phyloP scores from a whole-genome alignment of 2,888 invertebrate species.

The Ernsta delagoae region DNA sequence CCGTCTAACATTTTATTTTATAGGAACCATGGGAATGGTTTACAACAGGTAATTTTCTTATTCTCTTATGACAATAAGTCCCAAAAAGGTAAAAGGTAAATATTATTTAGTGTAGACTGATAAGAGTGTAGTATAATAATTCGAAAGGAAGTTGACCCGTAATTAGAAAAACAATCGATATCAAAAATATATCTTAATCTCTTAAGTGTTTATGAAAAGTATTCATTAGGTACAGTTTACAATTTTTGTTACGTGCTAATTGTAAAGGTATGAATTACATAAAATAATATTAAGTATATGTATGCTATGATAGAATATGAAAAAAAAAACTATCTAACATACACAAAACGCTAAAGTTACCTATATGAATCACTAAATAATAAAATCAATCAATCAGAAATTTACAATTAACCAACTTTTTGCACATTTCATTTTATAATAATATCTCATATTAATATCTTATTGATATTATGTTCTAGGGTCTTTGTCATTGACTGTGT shows the following conservation, averaged over 20 bases:
- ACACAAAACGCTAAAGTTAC: slow-evolving; percentile 13
- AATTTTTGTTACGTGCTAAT: neutral
- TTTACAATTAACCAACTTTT: no score
- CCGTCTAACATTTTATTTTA: no score
- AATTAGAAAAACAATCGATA: slow-evolving; percentile 32
- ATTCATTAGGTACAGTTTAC: slow-evolving; percentile 41
- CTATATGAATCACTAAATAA: slow-evolving; percentile 32
- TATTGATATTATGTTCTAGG: no score
- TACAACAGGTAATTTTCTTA: no score
- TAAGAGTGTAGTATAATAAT: slow-evolving; percentile 4
- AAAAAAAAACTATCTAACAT: no score
- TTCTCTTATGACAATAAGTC: neutral
- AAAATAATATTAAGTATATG: neutral
- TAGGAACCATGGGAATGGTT: no score
- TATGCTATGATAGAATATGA: no score
- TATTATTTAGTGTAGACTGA: neutral
- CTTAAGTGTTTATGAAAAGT: slow-evolving; percentile 32
- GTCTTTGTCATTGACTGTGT: no score
- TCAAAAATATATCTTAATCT: slow-evolving; percentile 42
- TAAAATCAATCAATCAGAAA: no score
- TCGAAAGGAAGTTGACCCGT: slow-evolving; percentile 26
- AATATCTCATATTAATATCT: slow-evolving; percentile 46
- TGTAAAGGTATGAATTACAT: no score
- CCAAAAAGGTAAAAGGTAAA: neutral
- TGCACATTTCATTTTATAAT: no score